phyloP scores from a whole-genome alignment of 2,113 vertebrate genomes.

The Marmota flaviventris region DNA sequence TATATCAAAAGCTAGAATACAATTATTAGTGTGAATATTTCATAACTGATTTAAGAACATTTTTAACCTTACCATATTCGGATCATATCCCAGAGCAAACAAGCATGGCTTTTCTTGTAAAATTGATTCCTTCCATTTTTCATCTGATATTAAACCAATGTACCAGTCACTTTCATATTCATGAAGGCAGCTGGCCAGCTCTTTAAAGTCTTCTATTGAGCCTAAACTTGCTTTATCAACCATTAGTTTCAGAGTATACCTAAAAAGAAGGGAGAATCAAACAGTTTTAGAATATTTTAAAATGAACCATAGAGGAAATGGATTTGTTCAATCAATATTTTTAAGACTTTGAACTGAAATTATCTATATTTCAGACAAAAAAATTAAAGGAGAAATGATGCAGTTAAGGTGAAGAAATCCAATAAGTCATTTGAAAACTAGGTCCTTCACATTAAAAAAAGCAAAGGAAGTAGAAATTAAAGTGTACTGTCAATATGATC shows the following conservation, averaged over 20 bases:
- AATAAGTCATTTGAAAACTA: not conserved
- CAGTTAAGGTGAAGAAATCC: not conserved
- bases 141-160: conserved; percentile 95
- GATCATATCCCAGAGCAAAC: conserved; percentile 96
- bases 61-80: conserved; percentile 93
- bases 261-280: conserved; percentile 81
- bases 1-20: not conserved
- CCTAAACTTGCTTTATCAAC: conserved; percentile 97
- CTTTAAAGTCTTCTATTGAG: conserved; percentile 93
- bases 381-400: not conserved
- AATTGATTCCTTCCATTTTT: conserved; percentile 95
- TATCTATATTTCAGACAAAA: conserved; percentile 39
- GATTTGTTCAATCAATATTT: conserved; percentile 42
- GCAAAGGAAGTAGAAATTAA: conserved; percentile 23
- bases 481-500: not conserved
- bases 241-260: conserved; percentile 97
- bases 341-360: not conserved
- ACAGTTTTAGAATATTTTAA: conserved; percentile 58
- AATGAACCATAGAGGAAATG: conserved; percentile 15
- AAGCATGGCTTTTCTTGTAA: conserved; percentile 97
- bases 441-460: not conserved
- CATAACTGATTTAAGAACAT: conserved; percentile 16
- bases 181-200: conserved; percentile 93
- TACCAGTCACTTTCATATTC: conserved; percentile 97
- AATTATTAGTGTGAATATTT: conserved; percentile 47